A percentile compares a stretch with the other conserved stretches of the same genome.
These are phyloP conservation scores for Thyatira batis DNA, from an alignment of 2,888 invertebrate genomes.

Conservation along the genomic window DNA sequence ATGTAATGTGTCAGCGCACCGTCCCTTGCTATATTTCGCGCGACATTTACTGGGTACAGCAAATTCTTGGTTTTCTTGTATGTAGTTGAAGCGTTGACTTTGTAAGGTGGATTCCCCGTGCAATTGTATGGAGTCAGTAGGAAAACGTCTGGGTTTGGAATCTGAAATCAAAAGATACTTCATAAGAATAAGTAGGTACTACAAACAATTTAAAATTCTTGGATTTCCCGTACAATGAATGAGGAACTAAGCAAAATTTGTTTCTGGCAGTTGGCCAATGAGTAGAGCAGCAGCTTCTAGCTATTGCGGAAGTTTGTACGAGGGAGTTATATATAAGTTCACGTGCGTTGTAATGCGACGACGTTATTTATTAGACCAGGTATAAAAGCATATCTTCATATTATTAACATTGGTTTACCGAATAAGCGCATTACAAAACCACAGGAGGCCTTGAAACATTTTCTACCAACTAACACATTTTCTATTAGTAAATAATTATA, in stretches of 20 bases:
- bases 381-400: neutral
- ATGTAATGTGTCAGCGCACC: slow-evolving; percentile 91
- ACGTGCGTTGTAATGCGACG: neutral
- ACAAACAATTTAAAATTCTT: slow-evolving; percentile 19
- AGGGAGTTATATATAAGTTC: neutral
- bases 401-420: too few species aligned
- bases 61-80: slow-evolving; percentile 91
- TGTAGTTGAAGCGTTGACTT: slow-evolving; percentile 84
- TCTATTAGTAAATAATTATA: neutral
- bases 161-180: slow-evolving; percentile 68
- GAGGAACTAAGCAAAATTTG: neutral
- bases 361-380: neutral
- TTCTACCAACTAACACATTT: too few species aligned
- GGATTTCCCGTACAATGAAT: slow-evolving; percentile 1
- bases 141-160: slow-evolving; percentile 85
- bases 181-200: slow-evolving; percentile 15
- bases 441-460: too few species aligned
- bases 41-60: slow-evolving; percentile 94
- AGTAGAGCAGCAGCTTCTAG: neutral
- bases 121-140: slow-evolving; percentile 87
- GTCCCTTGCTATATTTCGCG: slow-evolving; percentile 93
- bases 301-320: neutral
- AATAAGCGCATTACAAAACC: too few species aligned
- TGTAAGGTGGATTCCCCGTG: slow-evolving; percentile 86
- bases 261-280: slow-evolving; percentile 2